phyloP scores from a whole-genome alignment of 2,888 invertebrate genomes.

The Scaptomyza tumidula region DNA sequence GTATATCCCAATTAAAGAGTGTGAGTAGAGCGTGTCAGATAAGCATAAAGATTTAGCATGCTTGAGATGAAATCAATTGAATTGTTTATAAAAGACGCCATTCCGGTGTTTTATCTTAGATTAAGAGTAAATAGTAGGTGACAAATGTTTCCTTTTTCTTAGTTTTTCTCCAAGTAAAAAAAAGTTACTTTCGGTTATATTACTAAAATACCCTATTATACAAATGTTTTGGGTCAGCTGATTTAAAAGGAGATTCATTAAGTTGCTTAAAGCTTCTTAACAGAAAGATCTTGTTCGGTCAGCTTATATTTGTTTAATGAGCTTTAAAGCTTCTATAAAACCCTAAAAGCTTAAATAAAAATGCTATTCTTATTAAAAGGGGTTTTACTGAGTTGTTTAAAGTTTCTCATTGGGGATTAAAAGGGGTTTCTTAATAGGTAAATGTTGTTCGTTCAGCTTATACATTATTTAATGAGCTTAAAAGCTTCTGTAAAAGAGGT shows the following conservation, averaged over 20 bases:
- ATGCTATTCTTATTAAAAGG: too few relatives aligned
- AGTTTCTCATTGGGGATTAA: background rate
- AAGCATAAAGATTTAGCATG: conserved; percentile 1
- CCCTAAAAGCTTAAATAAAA: too few relatives aligned
- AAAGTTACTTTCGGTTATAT: conserved; percentile 4
- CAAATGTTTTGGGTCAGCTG: background rate
- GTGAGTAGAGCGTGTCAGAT: conserved; percentile 2
- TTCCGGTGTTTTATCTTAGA: background rate
- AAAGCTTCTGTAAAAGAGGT: too few relatives aligned
- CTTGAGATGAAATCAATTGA: conserved; percentile 1
- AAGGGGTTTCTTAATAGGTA: too few relatives aligned
- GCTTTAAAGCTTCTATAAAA: too few relatives aligned
- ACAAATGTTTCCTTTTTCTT: conserved; percentile 7
- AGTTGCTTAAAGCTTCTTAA: too few relatives aligned
- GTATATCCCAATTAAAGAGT: conserved; percentile 7
- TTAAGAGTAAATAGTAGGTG: conserved; percentile 11
- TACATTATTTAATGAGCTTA: too few relatives aligned
- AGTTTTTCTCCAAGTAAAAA: conserved; percentile 2
- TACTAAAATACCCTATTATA: conserved; percentile 5
- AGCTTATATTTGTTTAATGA: too few relatives aligned
- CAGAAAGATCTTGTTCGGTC: too few relatives aligned
- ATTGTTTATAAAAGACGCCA: background rate
- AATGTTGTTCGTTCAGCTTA: too few relatives aligned
- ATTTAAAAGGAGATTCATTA: too few relatives aligned
- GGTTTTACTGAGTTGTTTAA: too few relatives aligned